Evolutionary conservation across 2,888 invertebrate genomes (phyloP).

Genomic region (Athripsodes cinereus): DNA sequence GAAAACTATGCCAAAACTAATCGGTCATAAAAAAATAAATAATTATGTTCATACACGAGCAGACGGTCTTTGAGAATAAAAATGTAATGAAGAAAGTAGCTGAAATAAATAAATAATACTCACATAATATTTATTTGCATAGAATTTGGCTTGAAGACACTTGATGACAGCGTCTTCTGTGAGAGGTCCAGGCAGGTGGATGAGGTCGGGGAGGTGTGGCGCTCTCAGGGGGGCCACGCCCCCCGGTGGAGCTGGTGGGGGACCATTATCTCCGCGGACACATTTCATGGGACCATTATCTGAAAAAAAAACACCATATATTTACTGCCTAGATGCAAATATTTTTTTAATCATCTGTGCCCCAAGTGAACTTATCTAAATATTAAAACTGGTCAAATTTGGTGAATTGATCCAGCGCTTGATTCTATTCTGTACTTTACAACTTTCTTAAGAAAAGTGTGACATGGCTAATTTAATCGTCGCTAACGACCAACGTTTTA

Average conservation of each 20-base stretch:
- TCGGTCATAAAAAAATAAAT: no score
- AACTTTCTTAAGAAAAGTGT: no score
- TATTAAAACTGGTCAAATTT: not conserved
- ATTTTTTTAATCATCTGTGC: not conserved
- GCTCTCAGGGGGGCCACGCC: slow-evolving; percentile 40
- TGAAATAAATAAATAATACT: no score
- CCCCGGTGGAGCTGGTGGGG: slow-evolving; percentile 30
- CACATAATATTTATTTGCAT: slow-evolving; percentile 81
- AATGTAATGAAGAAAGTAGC: no score
- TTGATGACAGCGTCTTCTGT: slow-evolving; percentile 92
- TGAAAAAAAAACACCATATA: not conserved
- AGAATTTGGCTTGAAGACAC: slow-evolving; percentile 85
- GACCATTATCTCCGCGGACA: slow-evolving; percentile 23
- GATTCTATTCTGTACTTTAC: not conserved
- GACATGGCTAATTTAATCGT: no score
- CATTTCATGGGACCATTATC: slow-evolving; percentile 21
- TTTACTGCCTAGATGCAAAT: not conserved
- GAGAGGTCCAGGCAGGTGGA: slow-evolving; percentile 85
- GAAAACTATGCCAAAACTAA: no score
- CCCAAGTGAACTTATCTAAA: no score
- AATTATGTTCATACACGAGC: no score
- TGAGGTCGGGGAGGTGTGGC: slow-evolving; percentile 76
- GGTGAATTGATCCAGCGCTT: not conserved
- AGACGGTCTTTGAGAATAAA: no score
- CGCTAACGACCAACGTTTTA: no score